Evolutionary conservation across 2,888 invertebrate species (phyloP), one percentile per base, ranked within the genome.

Genomic region (Patella ulyssiponensis): DNA sequence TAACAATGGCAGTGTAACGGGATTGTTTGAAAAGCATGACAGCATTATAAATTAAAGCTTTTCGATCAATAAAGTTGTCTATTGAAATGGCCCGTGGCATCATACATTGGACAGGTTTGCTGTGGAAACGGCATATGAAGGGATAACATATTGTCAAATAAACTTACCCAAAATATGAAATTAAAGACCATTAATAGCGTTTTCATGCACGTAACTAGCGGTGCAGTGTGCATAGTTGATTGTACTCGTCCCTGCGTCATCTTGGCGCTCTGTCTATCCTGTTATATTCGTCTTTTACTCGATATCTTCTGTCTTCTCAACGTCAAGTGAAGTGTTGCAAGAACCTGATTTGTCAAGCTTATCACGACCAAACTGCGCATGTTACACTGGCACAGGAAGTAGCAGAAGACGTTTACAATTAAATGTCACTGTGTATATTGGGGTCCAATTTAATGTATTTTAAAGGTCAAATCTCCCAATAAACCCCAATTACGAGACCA

Each of bases 171-270:
- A 92, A 96, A 96, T 52, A 95, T 92, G 85, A 95, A 93, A 92
- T 96, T 96, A 92, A 96, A 96, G 76, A 95, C 92, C 93, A 96
- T 95, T 80, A 96, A 93, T 69, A 96, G 92, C 1, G 95, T 94
- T 91, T 96, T 96, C 92, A 96, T 94, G 91, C 95, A 95, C 82
- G 95, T 94, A 91, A 95, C 94, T 52, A 95, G 94, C 69, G 95
- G 89, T 69, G 86, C 87, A n/a, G 88, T 86, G 15, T 86, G 83
- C 80, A 88, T 80, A 12, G 87, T 76, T 7, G 87, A 85, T 71
- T 86, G 83, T 15, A 86, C 75, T 73, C 86, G 80, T 76, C 86
- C 87, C 78, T 83, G 80, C 44, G 80, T 82, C 83, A 83, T 84
- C 71, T 52, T 64, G 23, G 20, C 64, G 12, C 20, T 64, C 44